These are phyloP conservation scores for Helicoverpa assulta DNA, from an alignment of 2,888 invertebrate genomes.

Conservation along the genomic window DNA sequence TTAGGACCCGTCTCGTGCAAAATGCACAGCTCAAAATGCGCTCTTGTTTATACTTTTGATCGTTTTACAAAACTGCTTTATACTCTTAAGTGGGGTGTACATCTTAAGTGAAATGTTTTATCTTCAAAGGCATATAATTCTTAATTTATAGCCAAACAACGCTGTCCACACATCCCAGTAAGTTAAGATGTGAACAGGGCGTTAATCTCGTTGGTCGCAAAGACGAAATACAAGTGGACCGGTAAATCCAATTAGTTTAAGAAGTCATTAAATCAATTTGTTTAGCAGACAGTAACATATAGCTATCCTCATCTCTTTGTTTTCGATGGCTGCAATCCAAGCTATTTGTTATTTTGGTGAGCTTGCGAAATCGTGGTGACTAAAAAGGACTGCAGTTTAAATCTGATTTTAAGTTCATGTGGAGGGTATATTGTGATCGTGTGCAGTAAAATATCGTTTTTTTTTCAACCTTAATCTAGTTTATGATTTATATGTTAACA, in stretches of 20 bases:
- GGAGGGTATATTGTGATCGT: constrained; percentile 19
- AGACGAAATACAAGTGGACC: constrained; percentile 81
- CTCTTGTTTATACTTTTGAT: constrained; percentile 57
- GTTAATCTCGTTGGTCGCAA: constrained; percentile 75
- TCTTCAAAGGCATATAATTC: constrained; percentile 79
- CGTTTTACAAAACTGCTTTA: constrained; percentile 62
- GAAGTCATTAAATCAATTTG: constrained; percentile 88
- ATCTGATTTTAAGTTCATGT: constrained; percentile 59
- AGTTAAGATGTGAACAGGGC: constrained; percentile 70
- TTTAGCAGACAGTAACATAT: constrained; percentile 85
- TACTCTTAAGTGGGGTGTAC: constrained; percentile 64
- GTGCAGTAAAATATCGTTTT: constrained; percentile 29
- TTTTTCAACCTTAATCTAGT: no score
- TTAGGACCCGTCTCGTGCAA: constrained; percentile 23
- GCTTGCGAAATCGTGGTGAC: constrained; percentile 70
- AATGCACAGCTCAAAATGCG: constrained; percentile 28
- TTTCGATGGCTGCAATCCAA: constrained; percentile 86
- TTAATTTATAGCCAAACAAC: constrained; percentile 78
- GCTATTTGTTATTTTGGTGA: constrained; percentile 84
- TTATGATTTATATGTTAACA: no score
- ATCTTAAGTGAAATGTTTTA: constrained; percentile 72
- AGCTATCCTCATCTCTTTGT: constrained; percentile 81
- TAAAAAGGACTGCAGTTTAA: constrained; percentile 70
- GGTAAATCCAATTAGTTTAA: constrained; percentile 87
- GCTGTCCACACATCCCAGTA: constrained; percentile 68